Evolutionary conservation across 2,888 invertebrate genomes (phyloP), one percentile per base, ranked within the genome.

Genomic region (Drosophila testacea): DNA sequence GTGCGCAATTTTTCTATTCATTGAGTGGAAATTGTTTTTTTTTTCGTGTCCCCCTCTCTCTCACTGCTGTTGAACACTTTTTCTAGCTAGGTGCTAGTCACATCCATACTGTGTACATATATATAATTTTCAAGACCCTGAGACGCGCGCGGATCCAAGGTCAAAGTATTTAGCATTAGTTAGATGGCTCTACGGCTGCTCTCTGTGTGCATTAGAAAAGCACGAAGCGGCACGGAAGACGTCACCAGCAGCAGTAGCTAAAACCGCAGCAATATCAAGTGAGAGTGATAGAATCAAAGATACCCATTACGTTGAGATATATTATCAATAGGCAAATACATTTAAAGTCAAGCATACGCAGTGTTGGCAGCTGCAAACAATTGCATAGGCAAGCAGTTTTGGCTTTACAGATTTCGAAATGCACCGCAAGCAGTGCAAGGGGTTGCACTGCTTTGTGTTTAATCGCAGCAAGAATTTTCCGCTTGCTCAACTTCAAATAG

Each of bases 151-250:
- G 66, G 72, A 62, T 47, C 81, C 83, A 85, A 85, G 85, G 85
- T 89, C 81, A 88, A 88, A 89, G 85, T 89, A 83, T 85, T 85
- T 85, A 85, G 85, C 85, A 89, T 88, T 83, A 86, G 89, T 88
- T 83, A 88, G 83, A 88, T 88, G 88, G 83, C 69, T 76, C 79
- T 66, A 74, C 67, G 52, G 44, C 64, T 64, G 67, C 68, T 59
- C 67, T 57, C 57, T 28, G 57, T 38, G 62, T 77, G 69, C 59
- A 59, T 69, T 77, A 73, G 64, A 78, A 69, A 80, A 81, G 88
- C 87, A 88, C 84, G 74, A 88, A 83, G 74, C 89, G 84, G 79
- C 89, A 86, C 89, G 86, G 82, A 86, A 83, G 87, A 83, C 83
- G 88, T 80, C 79, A 79, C 79, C 75, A 47, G 46, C 69, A 44